These are phyloP conservation scores for Tuberolachnus salignus DNA, from an alignment of 2,888 invertebrate genomes.

Conservation along the genomic window DNA sequence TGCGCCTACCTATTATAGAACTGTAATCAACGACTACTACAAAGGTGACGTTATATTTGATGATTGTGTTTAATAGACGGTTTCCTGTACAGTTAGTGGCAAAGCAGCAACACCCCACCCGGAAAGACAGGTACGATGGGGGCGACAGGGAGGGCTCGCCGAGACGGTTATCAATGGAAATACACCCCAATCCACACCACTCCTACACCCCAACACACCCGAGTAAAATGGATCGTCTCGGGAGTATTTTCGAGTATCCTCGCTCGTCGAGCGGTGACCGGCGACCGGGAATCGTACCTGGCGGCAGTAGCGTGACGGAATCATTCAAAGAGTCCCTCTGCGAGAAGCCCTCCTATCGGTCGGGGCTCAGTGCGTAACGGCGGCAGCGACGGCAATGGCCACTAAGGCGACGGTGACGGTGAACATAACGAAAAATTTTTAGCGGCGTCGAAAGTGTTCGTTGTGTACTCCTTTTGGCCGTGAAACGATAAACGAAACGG, in stretches of 20 bases:
- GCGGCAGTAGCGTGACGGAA: slow-evolving; percentile 7
- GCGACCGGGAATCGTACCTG: background rate
- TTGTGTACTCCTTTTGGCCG: background rate
- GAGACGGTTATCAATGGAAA: slow-evolving; percentile 25
- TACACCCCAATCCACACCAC: background rate
- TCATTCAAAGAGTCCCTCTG: slow-evolving; percentile 37
- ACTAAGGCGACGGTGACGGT: background rate
- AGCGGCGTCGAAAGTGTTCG: background rate
- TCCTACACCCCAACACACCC: background rate
- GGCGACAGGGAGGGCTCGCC: background rate
- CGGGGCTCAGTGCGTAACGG: slow-evolving; percentile 7
- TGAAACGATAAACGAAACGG: too few species aligned
- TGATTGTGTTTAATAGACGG: slow-evolving; percentile 37
- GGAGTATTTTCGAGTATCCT: background rate
- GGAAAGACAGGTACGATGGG: background rate
- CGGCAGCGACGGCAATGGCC: background rate
- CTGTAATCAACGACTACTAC: background rate
- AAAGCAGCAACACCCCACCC: background rate
- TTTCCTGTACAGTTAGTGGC: slow-evolving; percentile 41
- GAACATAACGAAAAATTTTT: slow-evolving; percentile 4
- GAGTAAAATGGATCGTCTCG: background rate
- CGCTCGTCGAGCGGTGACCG: background rate
- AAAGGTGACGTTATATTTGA: slow-evolving; percentile 4
- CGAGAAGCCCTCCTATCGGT: background rate
- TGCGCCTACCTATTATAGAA: background rate